Evolutionary conservation across 2,113 vertebrate genomes (phyloP).

Genomic region (Actenoides lindsayi): DNA sequence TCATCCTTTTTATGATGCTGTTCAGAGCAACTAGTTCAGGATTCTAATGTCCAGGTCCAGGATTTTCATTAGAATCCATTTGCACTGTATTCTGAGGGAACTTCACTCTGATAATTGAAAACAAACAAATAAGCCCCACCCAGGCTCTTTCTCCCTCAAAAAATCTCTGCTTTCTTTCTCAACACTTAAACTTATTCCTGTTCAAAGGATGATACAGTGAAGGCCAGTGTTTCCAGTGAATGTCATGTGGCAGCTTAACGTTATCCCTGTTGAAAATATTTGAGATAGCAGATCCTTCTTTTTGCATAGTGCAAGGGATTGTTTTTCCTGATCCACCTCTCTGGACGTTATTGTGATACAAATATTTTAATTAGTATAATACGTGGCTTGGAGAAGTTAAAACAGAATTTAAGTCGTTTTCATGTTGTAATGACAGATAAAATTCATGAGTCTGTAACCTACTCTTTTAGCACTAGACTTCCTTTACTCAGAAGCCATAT

Average conservation of each 20-base stretch:
- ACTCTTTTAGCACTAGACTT: not conserved
- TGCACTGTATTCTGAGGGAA: not conserved
- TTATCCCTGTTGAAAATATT: not conserved
- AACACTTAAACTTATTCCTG: not conserved
- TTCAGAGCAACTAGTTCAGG: not conserved
- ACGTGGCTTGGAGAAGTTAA: not conserved
- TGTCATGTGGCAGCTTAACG: not conserved
- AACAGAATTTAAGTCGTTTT: not conserved
- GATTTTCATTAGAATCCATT: not conserved
- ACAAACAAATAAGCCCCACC: not conserved
- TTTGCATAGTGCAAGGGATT: not conserved
- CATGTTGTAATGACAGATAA: not conserved
- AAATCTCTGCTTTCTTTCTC: not conserved
- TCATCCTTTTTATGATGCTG: not conserved
- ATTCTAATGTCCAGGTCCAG: not conserved
- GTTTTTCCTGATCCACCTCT: not conserved
- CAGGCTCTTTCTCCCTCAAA: not conserved
- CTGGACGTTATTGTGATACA: not conserved
- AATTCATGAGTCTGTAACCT: not conserved
- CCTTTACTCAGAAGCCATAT: not conserved
- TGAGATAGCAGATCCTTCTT: not conserved
- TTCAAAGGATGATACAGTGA: not conserved
- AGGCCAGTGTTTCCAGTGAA: not conserved
- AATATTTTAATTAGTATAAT: not conserved
- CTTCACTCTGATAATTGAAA: not conserved